Evolutionary conservation across 2,797 vertebrate species (phyloP).

Genomic region (Phrynocephalus guinanensis): DNA sequence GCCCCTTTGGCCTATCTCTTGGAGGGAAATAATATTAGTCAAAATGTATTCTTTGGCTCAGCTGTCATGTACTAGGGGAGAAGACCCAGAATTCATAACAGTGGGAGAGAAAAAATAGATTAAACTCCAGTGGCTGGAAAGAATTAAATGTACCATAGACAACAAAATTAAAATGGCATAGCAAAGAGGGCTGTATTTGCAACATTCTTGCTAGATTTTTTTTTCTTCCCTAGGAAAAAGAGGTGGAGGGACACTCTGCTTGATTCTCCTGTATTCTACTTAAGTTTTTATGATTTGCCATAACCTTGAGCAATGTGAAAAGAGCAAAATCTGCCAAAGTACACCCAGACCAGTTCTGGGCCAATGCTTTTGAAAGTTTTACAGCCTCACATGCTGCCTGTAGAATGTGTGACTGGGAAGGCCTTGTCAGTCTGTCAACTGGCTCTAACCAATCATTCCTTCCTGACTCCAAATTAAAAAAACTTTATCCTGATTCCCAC

Average conservation of each 20-base stretch:
- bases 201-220: background rate
- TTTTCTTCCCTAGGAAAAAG: background rate
- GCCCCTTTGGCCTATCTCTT: background rate
- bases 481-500: too few species aligned
- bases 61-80: background rate
- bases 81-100: background rate
- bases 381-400: too few species aligned
- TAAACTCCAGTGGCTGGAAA: constrained; percentile 1
- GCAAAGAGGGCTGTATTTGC: background rate
- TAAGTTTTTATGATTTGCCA: background rate
- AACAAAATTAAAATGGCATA: background rate
- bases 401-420: too few species aligned
- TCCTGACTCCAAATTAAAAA: too few species aligned
- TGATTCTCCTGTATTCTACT: background rate
- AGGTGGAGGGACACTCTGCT: too few species aligned
- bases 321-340: too few species aligned
- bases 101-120: background rate
- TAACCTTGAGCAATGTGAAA: background rate
- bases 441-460: too few species aligned
- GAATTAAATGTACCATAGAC: constrained; percentile 12
- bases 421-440: too few species aligned
- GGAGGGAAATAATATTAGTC: background rate
- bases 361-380: too few species aligned
- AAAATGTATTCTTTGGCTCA: background rate
- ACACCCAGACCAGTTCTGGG: too few species aligned